Evolutionary conservation across 2,797 vertebrate species (phyloP).

Genomic region (Gadopsis marmoratus): DNA sequence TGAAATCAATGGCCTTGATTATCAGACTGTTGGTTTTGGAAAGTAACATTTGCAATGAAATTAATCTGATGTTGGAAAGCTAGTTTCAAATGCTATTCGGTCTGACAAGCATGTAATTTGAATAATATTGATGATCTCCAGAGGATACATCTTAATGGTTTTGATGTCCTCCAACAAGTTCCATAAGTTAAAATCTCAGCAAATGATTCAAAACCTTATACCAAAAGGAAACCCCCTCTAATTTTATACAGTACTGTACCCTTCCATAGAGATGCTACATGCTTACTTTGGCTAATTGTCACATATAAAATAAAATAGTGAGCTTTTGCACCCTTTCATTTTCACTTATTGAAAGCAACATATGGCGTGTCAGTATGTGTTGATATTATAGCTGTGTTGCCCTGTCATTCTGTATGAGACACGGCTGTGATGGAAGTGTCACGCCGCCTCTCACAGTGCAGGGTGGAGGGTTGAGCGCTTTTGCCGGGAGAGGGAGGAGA

Average conservation of each 20-base stretch:
- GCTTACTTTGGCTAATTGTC: not conserved
- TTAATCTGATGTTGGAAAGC: not conserved
- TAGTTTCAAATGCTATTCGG: not conserved
- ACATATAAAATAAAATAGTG: not conserved
- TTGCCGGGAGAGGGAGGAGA: constrained; percentile 69
- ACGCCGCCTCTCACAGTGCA: constrained; percentile 35
- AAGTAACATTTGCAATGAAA: not conserved
- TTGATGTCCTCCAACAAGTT: not conserved
- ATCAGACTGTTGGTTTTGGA: not conserved
- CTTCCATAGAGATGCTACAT: not conserved
- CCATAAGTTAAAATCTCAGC: not conserved
- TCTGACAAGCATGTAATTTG: not conserved
- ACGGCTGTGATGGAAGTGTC: constrained; percentile 26
- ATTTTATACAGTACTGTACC: not conserved
- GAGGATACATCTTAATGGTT: not conserved
- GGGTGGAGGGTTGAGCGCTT: constrained; percentile 71
- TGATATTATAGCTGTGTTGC: constrained; percentile 23
- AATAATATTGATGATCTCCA: not conserved
- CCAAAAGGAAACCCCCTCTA: no score
- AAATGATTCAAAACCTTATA: no score
- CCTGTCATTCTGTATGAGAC: constrained; percentile 45
- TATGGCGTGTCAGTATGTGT: constrained; percentile 33
- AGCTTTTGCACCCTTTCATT: constrained; percentile 12
- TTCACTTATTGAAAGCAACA: constrained; percentile 32
- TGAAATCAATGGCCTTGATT: not conserved